Base-by-base conservation (phyloP, 2,113 vertebrate genomes). In the Halcyon malimbica region DNA sequence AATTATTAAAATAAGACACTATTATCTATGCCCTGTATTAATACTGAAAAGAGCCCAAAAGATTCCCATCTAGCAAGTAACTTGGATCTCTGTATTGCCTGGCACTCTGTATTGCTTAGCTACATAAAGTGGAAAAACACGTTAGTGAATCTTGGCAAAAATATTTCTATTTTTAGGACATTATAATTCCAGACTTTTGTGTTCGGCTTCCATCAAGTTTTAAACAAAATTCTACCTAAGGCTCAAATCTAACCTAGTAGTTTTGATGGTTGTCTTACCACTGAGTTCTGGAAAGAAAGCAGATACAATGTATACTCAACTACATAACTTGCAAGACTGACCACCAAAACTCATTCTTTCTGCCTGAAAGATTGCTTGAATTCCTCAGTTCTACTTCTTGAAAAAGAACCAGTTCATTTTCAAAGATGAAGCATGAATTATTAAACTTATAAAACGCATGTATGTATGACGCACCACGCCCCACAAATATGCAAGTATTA, bases 381-480 rank as follows among this genome's bases (percentile, higher is more conserved):
- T 79, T 94, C 76, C 92, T 94, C 93, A 94, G 63, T 67, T 96
- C 89, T 89, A 53, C 90, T 67, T 80, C 91, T 81, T 79, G 76
- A 26, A 89, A 89, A 39, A 95, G 79, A 93, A 84, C 18, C 78
- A 64, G 51, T 42, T n/a, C 20, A 35, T 19, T 87, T 89, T 90
- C 88, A 90, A 77, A 96, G 73, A 92, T 91, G 79, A 93, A 90
- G 68, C 39, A 25, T 48, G 83, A 95, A 56, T 77, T 84, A 82
- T 77, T 68, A 28, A 90, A 92, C 46, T 57, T 62, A 76, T 3
- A 90, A 78, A 96, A 54, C 39, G 3, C 81, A 53, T 2, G 65
- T 78, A 85, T 83, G 73, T 92, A 96, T 89, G 94, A 94, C 84
- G 51, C 92, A 87, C 33, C 56, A 80, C 83, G 85, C 11, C 70